A percentile compares a stretch with the other conserved stretches of the same genome.
Conservation (phyloP, 1,140 invertebrate species). For the Aplysia californica region DNA sequence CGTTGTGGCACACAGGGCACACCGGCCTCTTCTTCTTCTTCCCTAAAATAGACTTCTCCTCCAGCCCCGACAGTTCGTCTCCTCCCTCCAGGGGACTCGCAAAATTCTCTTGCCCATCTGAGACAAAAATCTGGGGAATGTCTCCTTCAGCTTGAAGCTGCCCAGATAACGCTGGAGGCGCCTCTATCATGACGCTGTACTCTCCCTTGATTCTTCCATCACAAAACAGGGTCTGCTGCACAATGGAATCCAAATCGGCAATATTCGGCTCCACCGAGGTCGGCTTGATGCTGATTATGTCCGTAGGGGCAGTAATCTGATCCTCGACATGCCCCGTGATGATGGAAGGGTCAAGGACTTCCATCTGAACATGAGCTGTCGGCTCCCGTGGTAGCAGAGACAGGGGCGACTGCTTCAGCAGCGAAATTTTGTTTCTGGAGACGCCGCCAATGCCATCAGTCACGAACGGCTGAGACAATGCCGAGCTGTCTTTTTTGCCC, state of each 20-base stretch:
- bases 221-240: constrained; percentile 1
- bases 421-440: no score
- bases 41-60: not conserved
- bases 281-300: no score
- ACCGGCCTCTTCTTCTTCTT: not conserved
- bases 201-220: constrained; percentile 8
- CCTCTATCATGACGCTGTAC: not conserved
- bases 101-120: no score
- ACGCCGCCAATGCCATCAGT: no score
- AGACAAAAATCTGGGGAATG: no score
- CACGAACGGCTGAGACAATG: no score
- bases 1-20: constrained; percentile 9
- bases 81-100: no score
- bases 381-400: not conserved
- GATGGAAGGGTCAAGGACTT: not conserved
- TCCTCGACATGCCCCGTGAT: not conserved
- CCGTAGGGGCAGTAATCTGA: not conserved
- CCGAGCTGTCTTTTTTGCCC: no score
- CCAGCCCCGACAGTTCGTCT: no score
- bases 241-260: constrained; percentile 5
- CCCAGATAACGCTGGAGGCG: no score
- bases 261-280: not conserved
- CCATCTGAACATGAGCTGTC: not conserved
- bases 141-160: no score
- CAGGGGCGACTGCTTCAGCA: not conserved